These are phyloP conservation scores for Megaptera novaeangliae DNA, from an alignment of 2,113 vertebrate species.

Conservation along the genomic window DNA sequence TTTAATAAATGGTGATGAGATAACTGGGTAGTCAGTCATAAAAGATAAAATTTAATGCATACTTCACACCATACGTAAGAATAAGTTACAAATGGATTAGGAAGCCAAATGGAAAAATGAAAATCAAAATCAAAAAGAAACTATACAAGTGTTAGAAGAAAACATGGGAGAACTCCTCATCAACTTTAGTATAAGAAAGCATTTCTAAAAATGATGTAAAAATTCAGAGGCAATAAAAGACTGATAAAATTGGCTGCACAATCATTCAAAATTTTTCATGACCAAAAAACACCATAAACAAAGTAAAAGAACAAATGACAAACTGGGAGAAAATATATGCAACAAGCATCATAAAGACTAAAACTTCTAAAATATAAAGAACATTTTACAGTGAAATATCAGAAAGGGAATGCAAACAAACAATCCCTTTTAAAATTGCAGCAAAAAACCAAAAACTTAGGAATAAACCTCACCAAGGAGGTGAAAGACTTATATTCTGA, in stretches of 20 bases:
- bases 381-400: not conserved
- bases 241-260: not conserved
- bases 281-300: not conserved
- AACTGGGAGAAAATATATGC: not conserved
- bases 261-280: not conserved
- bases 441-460: no score
- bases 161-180: not conserved
- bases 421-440: not conserved
- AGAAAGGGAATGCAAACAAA: not conserved
- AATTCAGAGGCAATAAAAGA: not conserved
- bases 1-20: not conserved
- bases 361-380: not conserved
- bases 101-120: not conserved
- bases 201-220: not conserved
- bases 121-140: not conserved
- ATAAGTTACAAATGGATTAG: not conserved
- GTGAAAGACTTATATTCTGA: no score
- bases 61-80: not conserved
- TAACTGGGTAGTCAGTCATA: not conserved
- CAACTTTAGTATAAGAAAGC: not conserved
- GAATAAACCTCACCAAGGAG: no score
- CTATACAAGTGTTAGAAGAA: not conserved
- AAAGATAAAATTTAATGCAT: not conserved
- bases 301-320: not conserved
- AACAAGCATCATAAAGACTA: not conserved